Conservation (phyloP, 1,140 invertebrate species). For the Whitmania pigra region DNA sequence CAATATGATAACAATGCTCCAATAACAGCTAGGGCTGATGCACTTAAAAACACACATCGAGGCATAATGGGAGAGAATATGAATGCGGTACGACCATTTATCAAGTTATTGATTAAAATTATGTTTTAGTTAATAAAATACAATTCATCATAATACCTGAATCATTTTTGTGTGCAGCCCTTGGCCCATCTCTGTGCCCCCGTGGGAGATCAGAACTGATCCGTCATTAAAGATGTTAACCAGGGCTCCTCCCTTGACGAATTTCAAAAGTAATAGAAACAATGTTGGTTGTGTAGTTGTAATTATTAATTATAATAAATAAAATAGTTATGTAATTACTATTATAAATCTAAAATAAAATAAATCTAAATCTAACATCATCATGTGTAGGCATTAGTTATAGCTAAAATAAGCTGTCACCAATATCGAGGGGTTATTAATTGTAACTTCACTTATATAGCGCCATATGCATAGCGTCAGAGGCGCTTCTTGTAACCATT, state of each 20-base stretch:
- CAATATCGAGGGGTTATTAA: no score
- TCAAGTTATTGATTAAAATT: not conserved
- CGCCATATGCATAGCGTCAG: no score
- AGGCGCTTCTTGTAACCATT: no score
- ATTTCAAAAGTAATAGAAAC: not conserved
- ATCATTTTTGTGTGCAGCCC: slow-evolving; percentile 90
- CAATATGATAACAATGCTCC: no score
- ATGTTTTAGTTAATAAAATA: not conserved
- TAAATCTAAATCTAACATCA: no score
- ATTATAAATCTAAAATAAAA: no score
- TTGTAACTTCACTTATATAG: no score
- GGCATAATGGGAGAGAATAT: no score
- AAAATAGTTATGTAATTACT: no score
- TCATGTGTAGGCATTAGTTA: not conserved
- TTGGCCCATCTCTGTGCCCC: slow-evolving; percentile 90
- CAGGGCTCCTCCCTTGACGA: slow-evolving; percentile 55
- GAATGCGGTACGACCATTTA: no score
- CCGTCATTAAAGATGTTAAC: slow-evolving; percentile 82
- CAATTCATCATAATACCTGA: slow-evolving; percentile 51
- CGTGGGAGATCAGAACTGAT: slow-evolving; percentile 76
- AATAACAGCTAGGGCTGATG: no score
- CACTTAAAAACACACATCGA: no score
- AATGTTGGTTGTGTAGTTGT: not conserved
- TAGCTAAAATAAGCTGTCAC: not conserved
- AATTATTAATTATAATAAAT: not conserved